Base-by-base conservation (phyloP, 2,113 vertebrate genomes). In the Rhinoptilus africanus region DNA sequence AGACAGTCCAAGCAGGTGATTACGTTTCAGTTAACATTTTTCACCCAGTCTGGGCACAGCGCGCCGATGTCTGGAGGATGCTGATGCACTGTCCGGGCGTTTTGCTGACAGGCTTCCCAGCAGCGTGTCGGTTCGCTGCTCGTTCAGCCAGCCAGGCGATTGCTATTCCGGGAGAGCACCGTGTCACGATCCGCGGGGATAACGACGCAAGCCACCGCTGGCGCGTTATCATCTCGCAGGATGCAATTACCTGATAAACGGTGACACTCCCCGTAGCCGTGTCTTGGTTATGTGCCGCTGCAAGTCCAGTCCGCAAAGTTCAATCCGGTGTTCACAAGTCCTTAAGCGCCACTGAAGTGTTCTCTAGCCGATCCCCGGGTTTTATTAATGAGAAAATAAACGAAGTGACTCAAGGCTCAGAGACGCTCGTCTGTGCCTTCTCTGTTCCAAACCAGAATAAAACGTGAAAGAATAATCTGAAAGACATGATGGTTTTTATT, bases 381-480 rank as follows among this genome's bases (percentile, higher is more conserved):
- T 95, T 81, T 89, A 18, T 88, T 92, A 95, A 95, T 66, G 85
- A 91, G 77, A 80, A 93, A 96, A 91, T 82, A 94, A 96, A 86
- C 20, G 1, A 34, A 91, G 78, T 8, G 35, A 64, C 76, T 92
- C 45, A 6, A 88, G 82, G 76, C 4, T 0, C 56, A 8, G 79
- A 92, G 93, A 54, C 3, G 6, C 85, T 95, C 11, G 0, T 80
- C 92, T 91, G 39, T 47, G 59, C 71, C 78, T 72, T 48, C 89
- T 88, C 57, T 71, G 51, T 82, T 94, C 93, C 43, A 37, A 82
- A 59, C 59, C 62, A 85, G 85, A 91, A 91, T 91, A 66, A 89
- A 96, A 96, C 14, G 15, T 91, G 85, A 92, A 92, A 94, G 89
- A 73, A 68, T 91, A 86, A 95, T 91, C 76, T 74, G 84, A 82